Evolutionary conservation across 2,797 vertebrate genomes (phyloP).

Genomic region (Trachops cirrhosus): DNA sequence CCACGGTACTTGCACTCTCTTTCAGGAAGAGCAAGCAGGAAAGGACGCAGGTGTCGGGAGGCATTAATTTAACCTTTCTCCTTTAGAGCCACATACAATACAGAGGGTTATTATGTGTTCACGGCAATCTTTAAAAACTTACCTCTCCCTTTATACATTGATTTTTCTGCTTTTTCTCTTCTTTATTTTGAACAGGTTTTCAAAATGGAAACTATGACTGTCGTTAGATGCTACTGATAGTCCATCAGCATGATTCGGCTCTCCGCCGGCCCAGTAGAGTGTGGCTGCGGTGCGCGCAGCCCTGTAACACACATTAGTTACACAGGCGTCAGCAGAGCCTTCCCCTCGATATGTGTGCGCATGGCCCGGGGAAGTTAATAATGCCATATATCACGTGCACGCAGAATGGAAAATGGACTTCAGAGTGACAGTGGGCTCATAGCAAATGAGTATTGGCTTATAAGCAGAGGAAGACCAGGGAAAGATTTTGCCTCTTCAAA

Average conservation of each 20-base stretch:
- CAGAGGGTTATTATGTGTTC: background rate
- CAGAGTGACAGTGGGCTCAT: slow-evolving; percentile 48
- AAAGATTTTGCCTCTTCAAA: slow-evolving; percentile 56
- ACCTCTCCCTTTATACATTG: slow-evolving; percentile 21
- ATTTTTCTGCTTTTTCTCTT: slow-evolving; percentile 43
- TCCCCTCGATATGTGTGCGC: slow-evolving; percentile 72
- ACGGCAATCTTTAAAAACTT: slow-evolving; percentile 26
- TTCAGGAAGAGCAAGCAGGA: background rate
- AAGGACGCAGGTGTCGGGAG: background rate
- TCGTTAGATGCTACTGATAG: slow-evolving; percentile 60
- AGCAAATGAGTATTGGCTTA: slow-evolving; percentile 48
- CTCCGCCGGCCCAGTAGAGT: slow-evolving; percentile 60
- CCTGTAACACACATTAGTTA: slow-evolving; percentile 60
- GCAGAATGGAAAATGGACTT: slow-evolving; percentile 56
- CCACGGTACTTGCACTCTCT: background rate
- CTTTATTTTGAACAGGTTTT: slow-evolving; percentile 66
- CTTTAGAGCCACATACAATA: background rate
- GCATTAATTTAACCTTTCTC: background rate
- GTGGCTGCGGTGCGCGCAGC: slow-evolving; percentile 57
- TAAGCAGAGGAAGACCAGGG: slow-evolving; percentile 40
- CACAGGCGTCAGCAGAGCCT: slow-evolving; percentile 58
- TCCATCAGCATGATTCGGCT: slow-evolving; percentile 40
- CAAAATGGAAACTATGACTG: slow-evolving; percentile 48
- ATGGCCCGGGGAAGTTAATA: slow-evolving; percentile 65
- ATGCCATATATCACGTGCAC: slow-evolving; percentile 60